phyloP scores from a whole-genome alignment of 1,140 invertebrate species.

The Cotesia chilonis region DNA sequence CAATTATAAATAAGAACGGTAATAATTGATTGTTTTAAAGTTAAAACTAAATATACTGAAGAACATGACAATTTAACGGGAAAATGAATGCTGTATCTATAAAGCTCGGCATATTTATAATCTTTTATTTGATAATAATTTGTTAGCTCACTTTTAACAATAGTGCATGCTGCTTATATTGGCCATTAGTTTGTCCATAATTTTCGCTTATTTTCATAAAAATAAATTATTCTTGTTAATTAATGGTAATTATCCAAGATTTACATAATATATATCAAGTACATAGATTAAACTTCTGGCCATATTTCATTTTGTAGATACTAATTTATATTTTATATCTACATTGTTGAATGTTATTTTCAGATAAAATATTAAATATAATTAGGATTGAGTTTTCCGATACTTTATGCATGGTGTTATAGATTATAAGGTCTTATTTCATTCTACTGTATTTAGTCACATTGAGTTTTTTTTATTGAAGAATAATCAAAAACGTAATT shows the following conservation, averaged over 20 bases:
- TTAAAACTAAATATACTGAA: background rate
- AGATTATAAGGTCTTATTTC: background rate
- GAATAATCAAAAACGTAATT: conserved; percentile 33
- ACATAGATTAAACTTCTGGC: conserved; percentile 12
- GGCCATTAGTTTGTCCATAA: conserved; percentile 55
- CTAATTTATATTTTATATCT: no score
- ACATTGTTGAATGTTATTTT: no score
- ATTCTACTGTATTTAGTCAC: conserved; percentile 15
- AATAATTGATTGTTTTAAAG: no score
- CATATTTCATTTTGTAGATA: background rate
- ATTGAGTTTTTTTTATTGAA: conserved; percentile 3
- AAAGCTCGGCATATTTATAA: conserved; percentile 64
- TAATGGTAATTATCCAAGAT: background rate
- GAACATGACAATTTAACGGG: conserved; percentile 40
- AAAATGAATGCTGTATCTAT: conserved; percentile 65
- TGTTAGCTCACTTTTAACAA: conserved; percentile 68
- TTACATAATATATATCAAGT: background rate
- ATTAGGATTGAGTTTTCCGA: no score
- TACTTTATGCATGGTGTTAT: no score
- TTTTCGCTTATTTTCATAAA: background rate
- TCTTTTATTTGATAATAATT: conserved; percentile 64
- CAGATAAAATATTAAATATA: no score
- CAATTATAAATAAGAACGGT: no score
- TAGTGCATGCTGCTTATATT: conserved; percentile 62
- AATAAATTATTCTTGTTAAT: background rate